These are phyloP conservation scores for Meiosimyza decipiens DNA, from an alignment of 2,888 invertebrate genomes.

Conservation along the genomic window DNA sequence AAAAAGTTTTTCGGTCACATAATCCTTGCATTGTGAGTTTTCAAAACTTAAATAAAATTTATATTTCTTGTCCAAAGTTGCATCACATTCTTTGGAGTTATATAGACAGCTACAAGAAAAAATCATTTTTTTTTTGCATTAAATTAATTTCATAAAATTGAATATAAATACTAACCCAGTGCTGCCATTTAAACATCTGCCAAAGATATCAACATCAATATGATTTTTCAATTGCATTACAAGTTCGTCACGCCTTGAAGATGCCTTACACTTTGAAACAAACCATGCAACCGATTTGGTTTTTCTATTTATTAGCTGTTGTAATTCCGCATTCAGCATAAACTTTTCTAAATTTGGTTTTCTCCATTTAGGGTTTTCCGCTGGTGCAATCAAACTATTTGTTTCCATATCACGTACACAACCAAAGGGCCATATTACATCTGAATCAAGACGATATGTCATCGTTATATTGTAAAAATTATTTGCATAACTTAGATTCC, in stretches of 20 bases:
- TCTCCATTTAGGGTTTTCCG: slow-evolving; percentile 51
- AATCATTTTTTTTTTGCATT: too few species aligned
- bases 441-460: slow-evolving; percentile 70
- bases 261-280: slow-evolving; percentile 69
- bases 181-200: slow-evolving; percentile 50
- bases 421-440: slow-evolving; percentile 67
- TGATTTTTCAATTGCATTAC: slow-evolving; percentile 69
- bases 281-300: slow-evolving; percentile 70
- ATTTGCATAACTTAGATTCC: slow-evolving; percentile 53
- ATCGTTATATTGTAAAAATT: slow-evolving; percentile 71
- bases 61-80: slow-evolving; percentile 67
- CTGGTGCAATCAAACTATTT: slow-evolving; percentile 55
- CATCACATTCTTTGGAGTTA: slow-evolving; percentile 43
- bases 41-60: slow-evolving; percentile 74
- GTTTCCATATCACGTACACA: slow-evolving; percentile 53
- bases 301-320: slow-evolving; percentile 54
- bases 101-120: too few species aligned
- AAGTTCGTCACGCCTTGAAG: slow-evolving; percentile 66
- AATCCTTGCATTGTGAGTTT: slow-evolving; percentile 74
- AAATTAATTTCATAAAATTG: too few species aligned
- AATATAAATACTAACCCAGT: too few species aligned
- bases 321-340: slow-evolving; percentile 10
- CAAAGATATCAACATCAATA: slow-evolving; percentile 73
- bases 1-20: slow-evolving; percentile 72
- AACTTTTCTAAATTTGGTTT: slow-evolving; percentile 16